Base-by-base conservation (phyloP, 1,140 invertebrate genomes). In the Caenorhabditis tropicalis region DNA sequence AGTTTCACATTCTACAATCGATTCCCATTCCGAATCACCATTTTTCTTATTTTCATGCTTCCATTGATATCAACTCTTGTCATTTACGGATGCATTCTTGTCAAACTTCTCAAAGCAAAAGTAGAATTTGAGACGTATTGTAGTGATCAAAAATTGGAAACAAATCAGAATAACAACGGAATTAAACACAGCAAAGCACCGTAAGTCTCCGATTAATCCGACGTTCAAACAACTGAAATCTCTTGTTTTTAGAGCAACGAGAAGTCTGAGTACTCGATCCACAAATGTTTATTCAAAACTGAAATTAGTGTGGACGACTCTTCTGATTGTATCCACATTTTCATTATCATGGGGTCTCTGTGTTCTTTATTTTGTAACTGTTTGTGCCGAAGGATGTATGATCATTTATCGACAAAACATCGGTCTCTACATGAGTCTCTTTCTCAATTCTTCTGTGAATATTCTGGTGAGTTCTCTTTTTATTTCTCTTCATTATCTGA, bases 301-400 rank as follows among this genome's bases (percentile, higher is more conserved):
- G 19, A 89, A 89, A 60, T 58, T 89, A 15, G 85, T 89, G 6
- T 89, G 87, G 87, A 89, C 88, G 33, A 89, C 88, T n/a, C 79
- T 89, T 15, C 83, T 89, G 15, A 89, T 89, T 49, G 79, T 89
- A 16, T 86, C 81, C 19, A 89, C 82, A 86, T 89, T 89, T 49
- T 83, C 88, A 1, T 74, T 89, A 2, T 88, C 86, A 3, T 89
- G 88, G 88, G 88, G 88, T 19, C 53, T 87, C 27, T 89, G 88
- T 79, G 88, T 89, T 29, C 65, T 89, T 0, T 89, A 89, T 81
- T 89, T 89, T 53, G 83, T 89, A 9, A 84, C 89, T 6, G 88
- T 89, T 19, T 89, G 88, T 81, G 58, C 81, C 7, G 86, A 89
- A n/a, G 88, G 88, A 27, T 88, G 88, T 39, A 39, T 85, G 27